These are phyloP conservation scores for Leucania comma DNA, from an alignment of 2,888 invertebrate species.

Conservation along the genomic window DNA sequence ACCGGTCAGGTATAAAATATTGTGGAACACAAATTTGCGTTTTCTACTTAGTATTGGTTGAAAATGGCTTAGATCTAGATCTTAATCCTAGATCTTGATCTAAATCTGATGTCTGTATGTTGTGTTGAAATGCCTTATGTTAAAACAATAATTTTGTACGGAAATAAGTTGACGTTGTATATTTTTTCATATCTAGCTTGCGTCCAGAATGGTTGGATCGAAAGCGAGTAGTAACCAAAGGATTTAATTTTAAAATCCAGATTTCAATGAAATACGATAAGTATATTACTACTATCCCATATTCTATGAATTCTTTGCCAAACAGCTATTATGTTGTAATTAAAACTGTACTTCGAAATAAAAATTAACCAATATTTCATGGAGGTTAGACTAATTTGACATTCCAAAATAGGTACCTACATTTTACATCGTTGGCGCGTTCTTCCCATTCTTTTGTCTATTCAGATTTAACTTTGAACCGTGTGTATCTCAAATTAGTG, in stretches of 20 bases:
- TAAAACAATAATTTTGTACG: conserved; percentile 26
- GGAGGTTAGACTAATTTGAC: conserved; percentile 54
- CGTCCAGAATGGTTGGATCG: conserved; percentile 30
- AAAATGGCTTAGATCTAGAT: conserved; percentile 1
- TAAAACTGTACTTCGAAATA: conserved; percentile 20
- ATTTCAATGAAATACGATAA: conserved; percentile 10
- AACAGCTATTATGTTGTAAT: conserved; percentile 22
- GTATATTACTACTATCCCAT: not conserved
- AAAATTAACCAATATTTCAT: conserved; percentile 20
- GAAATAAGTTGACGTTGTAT: conserved; percentile 52
- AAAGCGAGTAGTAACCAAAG: conserved; percentile 55
- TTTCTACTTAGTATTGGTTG: conserved; percentile 20
- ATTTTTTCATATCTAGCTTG: conserved; percentile 33
- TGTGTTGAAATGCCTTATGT: conserved; percentile 16
- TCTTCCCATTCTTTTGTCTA: conserved; percentile 23
- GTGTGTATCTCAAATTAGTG: conserved; percentile 9
- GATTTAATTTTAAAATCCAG: conserved; percentile 56
- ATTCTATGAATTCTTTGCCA: conserved; percentile 23
- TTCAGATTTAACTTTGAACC: conserved; percentile 35
- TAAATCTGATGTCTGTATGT: conserved; percentile 19
- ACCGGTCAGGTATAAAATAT: conserved; percentile 35
- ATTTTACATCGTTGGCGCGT: conserved; percentile 22
- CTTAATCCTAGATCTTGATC: not conserved
- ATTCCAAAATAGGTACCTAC: conserved; percentile 58
- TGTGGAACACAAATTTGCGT: conserved; percentile 23